A percentile compares a stretch with the other conserved stretches of the same genome.
Conservation (phyloP, 2,113 vertebrate species). For the Naja naja region DNA sequence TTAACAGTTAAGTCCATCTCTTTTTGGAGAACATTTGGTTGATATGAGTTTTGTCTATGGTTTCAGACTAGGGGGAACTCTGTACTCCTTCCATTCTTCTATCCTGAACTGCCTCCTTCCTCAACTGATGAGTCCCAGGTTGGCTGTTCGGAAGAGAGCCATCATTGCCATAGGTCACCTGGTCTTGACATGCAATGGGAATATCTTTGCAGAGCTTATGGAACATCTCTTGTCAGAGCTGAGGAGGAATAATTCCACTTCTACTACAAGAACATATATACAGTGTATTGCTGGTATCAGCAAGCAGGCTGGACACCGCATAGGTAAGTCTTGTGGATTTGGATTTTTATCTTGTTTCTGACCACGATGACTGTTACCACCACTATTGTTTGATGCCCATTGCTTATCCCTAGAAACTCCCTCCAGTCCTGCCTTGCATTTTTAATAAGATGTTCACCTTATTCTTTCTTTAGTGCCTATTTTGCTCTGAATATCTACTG, state of each 20-base stretch:
- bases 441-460: background rate
- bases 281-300: slow-evolving; percentile 90
- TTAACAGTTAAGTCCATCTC: background rate
- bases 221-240: slow-evolving; percentile 81
- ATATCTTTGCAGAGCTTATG: slow-evolving; percentile 86
- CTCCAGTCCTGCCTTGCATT: background rate
- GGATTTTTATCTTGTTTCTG: background rate
- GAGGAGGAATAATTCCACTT: slow-evolving; percentile 72
- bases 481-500: background rate
- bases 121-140: slow-evolving; percentile 86
- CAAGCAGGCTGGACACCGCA: slow-evolving; percentile 87
- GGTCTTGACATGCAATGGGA: slow-evolving; percentile 83
- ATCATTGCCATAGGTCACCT: slow-evolving; percentile 88
- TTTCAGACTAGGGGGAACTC: slow-evolving; percentile 81
- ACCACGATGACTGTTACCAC: background rate
- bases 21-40: slow-evolving; percentile 5
- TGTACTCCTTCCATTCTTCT: slow-evolving; percentile 85
- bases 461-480: background rate
- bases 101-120: slow-evolving; percentile 88
- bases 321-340: slow-evolving; percentile 72
- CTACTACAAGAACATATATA: slow-evolving; percentile 85
- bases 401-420: background rate
- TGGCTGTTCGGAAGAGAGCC: slow-evolving; percentile 90
- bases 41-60: slow-evolving; percentile 19
- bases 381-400: slow-evolving; percentile 6